A percentile compares a stretch with the other conserved stretches of the same genome.
These are phyloP conservation scores for Rugalucina vietnamica DNA, from an alignment of 2,888 invertebrate species.

Conservation along the genomic window DNA sequence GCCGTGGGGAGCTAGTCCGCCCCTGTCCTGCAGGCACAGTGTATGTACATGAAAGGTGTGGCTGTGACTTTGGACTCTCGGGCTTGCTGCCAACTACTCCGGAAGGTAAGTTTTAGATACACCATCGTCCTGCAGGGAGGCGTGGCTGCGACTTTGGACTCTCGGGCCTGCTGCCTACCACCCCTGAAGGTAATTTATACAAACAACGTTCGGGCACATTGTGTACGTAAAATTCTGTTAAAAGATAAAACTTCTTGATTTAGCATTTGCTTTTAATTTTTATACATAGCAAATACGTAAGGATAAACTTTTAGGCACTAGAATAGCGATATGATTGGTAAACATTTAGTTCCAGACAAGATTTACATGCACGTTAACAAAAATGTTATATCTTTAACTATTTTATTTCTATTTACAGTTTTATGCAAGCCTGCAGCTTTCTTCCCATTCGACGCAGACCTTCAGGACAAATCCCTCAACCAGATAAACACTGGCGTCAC, in stretches of 20 bases:
- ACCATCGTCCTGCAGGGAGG: too few species aligned
- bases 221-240: too few species aligned
- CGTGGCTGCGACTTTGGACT: conserved; percentile 68
- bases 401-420: conserved; percentile 56
- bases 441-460: conserved; percentile 69
- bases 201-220: too few species aligned
- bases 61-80: conserved; percentile 64
- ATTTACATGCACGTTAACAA: too few species aligned
- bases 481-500: conserved; percentile 61
- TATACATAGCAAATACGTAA: too few species aligned
- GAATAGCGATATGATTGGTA: too few species aligned
- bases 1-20: conserved; percentile 68
- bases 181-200: conserved; percentile 57
- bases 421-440: conserved; percentile 67
- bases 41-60: conserved; percentile 68
- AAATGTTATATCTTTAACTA: too few species aligned
- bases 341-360: too few species aligned
- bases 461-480: conserved; percentile 68
- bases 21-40: conserved; percentile 74
- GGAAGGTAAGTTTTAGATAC: conserved; percentile 41
- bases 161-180: conserved; percentile 56
- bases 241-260: too few species aligned
- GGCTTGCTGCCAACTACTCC: conserved; percentile 58
- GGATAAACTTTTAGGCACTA: too few species aligned
- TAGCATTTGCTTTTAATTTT: too few species aligned